Percentiles rank a stretch among this genome's conserved stretches.
These are phyloP conservation scores for Neoscelio sp. DNA, from an alignment of 2,888 invertebrate species.

Conservation along the genomic window DNA sequence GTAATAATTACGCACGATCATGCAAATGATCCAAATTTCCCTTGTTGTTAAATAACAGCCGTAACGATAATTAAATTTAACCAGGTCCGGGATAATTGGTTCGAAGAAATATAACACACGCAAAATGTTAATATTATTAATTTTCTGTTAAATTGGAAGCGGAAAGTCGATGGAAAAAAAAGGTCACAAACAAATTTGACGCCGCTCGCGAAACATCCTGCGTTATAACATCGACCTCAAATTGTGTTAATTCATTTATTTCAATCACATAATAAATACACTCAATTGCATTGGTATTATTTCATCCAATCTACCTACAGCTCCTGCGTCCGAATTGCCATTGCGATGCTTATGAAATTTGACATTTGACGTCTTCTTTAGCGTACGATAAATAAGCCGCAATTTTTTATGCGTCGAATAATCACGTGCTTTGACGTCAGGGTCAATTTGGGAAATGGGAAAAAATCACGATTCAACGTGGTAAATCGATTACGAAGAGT, in stretches of 20 bases:
- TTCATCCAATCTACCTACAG: constrained; percentile 28
- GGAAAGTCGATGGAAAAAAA: constrained; percentile 44
- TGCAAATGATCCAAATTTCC: constrained; percentile 39
- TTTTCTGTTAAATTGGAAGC: constrained; percentile 29
- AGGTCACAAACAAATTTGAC: constrained; percentile 53
- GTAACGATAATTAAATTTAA: constrained; percentile 46
- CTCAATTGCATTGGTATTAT: constrained; percentile 49
- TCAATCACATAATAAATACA: constrained; percentile 51
- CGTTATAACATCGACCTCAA: constrained; percentile 37
- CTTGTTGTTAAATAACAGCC: constrained; percentile 43
- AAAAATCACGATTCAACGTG: too few relatives aligned
- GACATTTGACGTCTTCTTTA: constrained; percentile 6
- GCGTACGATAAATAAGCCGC: too few relatives aligned
- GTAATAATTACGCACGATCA: constrained; percentile 46
- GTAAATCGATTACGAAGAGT: too few relatives aligned
- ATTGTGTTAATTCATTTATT: constrained; percentile 61
- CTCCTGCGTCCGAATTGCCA: constrained; percentile 27
- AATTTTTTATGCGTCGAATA: too few relatives aligned
- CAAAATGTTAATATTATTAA: constrained; percentile 51
- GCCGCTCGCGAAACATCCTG: constrained; percentile 23
- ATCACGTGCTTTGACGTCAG: too few relatives aligned
- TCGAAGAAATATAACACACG: constrained; percentile 26
- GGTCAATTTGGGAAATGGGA: too few relatives aligned
- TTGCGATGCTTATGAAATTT: constrained; percentile 27
- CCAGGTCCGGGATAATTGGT: constrained; percentile 20